Evolutionary conservation across 2,888 invertebrate genomes (phyloP), one percentile per base, ranked within the genome.

Genomic region (Ommatoiulus sabulosus): DNA sequence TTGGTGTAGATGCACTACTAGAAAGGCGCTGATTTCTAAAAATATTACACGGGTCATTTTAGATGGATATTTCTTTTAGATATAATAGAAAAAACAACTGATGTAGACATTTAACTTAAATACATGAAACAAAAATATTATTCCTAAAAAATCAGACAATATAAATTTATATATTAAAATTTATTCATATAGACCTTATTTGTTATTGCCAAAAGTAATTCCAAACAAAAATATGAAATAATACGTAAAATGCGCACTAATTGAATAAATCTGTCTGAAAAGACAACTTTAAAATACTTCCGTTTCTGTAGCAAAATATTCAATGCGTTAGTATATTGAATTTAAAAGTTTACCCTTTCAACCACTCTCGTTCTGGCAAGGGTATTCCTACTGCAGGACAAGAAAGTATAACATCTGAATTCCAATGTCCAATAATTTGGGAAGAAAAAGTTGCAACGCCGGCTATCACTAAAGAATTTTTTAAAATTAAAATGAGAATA

Each of bases 391-490:
- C 94, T 87, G 95, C 95, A 89, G 95, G 91, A 92, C 97, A 97
- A 80, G 95, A 94, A 89, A 97, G 93, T 87, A 94, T 93, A 44
- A 95, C 94, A 87, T 87, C 89, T 6, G 87, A 46, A 52, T 86
- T 89, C 89, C 89, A 89, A n/a, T 72, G 63, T 24, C 57, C 63
- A 35, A 80, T 89, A n/a, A 87, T 84, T 87, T 44, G 44, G 35
- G 57, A 35, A 44, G 94, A 94, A 93, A 97, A 97, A 86, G 97
- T 97, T 3, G 97, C 96, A 89, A 97, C 96, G 91, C 96, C 94
- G 1, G 97, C 97, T 63, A 97, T 96, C 44, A 96, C 97, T 96
- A 86, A 10, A 46, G 0, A 44, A n/a, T 35, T 46, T n/a, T 86
- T 57, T 7, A 86, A 44, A 12, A 4, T 63, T 24, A 43, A 6